Conservation (phyloP, 2,797 vertebrate species). For the Tapera naevia region DNA sequence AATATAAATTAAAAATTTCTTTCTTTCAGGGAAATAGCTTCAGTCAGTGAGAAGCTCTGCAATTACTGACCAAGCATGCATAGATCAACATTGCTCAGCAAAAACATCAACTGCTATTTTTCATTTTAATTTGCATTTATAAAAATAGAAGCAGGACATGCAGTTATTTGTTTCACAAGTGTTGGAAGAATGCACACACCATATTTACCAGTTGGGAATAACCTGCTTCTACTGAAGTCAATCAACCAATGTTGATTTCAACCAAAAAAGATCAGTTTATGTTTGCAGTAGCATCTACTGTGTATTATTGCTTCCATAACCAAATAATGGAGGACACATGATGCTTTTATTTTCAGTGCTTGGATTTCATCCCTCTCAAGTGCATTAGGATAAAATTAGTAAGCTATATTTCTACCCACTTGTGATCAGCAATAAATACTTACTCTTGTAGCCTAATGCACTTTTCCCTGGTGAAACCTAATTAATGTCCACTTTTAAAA, state of each 20-base stretch:
- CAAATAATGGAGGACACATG: slow-evolving; percentile 20
- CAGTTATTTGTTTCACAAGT: not conserved
- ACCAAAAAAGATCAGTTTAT: not conserved
- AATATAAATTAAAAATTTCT: not conserved
- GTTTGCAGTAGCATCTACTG: not conserved
- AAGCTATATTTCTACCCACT: slow-evolving; percentile 53
- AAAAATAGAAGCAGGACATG: slow-evolving; percentile 7
- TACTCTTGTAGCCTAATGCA: not conserved
- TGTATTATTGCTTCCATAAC: slow-evolving; percentile 15
- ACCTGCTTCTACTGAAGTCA: slow-evolving; percentile 11
- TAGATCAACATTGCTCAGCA: not conserved
- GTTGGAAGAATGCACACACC: not conserved
- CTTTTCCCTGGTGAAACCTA: slow-evolving; percentile 38
- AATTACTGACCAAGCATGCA: not conserved
- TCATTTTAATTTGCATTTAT: slow-evolving; percentile 23
- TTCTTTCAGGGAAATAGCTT: not conserved
- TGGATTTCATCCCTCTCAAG: slow-evolving; percentile 40
- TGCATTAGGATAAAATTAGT: slow-evolving; percentile 61
- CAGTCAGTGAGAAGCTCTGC: not conserved
- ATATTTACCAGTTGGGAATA: not conserved
- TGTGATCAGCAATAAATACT: slow-evolving; percentile 57
- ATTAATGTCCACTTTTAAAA: slow-evolving; percentile 41
- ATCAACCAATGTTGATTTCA: slow-evolving; percentile 25
- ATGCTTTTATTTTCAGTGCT: slow-evolving; percentile 46
- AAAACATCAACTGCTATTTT: not conserved